These are phyloP conservation scores for Clunio marinus DNA, from an alignment of 2,888 invertebrate species.

Conservation along the genomic window DNA sequence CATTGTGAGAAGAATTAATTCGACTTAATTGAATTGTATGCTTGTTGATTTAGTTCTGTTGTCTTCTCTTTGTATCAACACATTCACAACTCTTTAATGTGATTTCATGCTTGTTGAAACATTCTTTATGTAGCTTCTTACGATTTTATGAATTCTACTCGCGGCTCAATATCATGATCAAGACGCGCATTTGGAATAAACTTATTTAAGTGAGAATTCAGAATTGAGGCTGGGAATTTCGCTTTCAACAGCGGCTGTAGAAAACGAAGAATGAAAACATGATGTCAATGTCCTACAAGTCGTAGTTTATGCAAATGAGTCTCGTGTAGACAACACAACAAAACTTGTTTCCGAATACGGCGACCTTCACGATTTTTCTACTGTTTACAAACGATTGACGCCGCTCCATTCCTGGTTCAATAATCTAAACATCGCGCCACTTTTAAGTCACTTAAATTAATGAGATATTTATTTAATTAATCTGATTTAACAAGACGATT, in stretches of 20 bases:
- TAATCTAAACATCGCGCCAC: neutral
- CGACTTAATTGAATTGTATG: constrained; percentile 33
- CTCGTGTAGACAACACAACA: too few species aligned
- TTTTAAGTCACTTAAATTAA: too few species aligned
- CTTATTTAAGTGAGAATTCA: constrained; percentile 10
- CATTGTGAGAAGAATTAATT: constrained; percentile 30
- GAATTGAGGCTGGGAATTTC: constrained; percentile 1
- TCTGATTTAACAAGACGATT: neutral
- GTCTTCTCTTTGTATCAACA: neutral
- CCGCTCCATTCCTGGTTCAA: constrained; percentile 9
- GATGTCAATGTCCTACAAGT: neutral
- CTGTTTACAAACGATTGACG: neutral
- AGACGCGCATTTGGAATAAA: constrained; percentile 17
- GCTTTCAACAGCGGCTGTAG: neutral
- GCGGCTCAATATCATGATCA: constrained; percentile 24
- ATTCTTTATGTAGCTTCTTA: neutral
- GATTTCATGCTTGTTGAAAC: neutral
- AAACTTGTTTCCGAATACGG: too few species aligned
- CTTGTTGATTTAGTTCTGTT: constrained; percentile 33
- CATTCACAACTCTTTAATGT: neutral
- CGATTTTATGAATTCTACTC: constrained; percentile 25
- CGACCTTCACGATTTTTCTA: neutral
- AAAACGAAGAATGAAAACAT: too few species aligned
- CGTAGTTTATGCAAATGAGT: neutral
- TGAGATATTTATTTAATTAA: too few species aligned